These are phyloP conservation scores for Caenorhabditis sp. DNA, from an alignment of 2,888 invertebrate species.

Conservation along the genomic window DNA sequence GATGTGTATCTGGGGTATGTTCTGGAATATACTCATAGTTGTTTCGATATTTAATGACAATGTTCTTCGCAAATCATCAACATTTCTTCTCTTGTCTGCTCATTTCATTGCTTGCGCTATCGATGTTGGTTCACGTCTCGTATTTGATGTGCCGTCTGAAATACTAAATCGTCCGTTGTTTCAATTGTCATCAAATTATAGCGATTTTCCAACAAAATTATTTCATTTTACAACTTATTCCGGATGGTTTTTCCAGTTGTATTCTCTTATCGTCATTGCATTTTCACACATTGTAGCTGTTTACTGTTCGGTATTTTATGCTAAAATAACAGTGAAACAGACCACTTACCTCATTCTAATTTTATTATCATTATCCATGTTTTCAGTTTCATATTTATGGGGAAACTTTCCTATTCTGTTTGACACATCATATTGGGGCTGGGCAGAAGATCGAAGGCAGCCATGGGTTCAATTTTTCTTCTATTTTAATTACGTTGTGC, in stretches of 20 bases:
- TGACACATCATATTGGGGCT: constrained; percentile 32
- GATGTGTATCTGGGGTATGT: constrained; percentile 43
- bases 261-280: constrained; percentile 33
- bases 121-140: constrained; percentile 34
- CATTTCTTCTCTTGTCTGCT: constrained; percentile 17
- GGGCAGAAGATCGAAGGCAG: constrained; percentile 28
- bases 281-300: constrained; percentile 35
- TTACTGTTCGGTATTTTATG: constrained; percentile 25
- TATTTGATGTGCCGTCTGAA: constrained; percentile 37
- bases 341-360: constrained; percentile 8
- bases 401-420: constrained; percentile 25
- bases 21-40: constrained; percentile 34
- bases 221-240: constrained; percentile 40
- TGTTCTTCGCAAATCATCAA: constrained; percentile 34
- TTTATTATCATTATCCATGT: constrained; percentile 20
- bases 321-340: constrained; percentile 19
- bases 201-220: constrained; percentile 32
- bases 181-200: constrained; percentile 27
- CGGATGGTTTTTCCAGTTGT: constrained; percentile 37
- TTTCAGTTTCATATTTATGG: constrained; percentile 34
- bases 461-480: constrained; percentile 29
- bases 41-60: constrained; percentile 23
- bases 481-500: constrained; percentile 34
- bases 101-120: constrained; percentile 32
- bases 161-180: constrained; percentile 32